These are phyloP conservation scores for Spheniscus humboldti DNA, from an alignment of 2,797 vertebrate genomes.

Conservation along the genomic window DNA sequence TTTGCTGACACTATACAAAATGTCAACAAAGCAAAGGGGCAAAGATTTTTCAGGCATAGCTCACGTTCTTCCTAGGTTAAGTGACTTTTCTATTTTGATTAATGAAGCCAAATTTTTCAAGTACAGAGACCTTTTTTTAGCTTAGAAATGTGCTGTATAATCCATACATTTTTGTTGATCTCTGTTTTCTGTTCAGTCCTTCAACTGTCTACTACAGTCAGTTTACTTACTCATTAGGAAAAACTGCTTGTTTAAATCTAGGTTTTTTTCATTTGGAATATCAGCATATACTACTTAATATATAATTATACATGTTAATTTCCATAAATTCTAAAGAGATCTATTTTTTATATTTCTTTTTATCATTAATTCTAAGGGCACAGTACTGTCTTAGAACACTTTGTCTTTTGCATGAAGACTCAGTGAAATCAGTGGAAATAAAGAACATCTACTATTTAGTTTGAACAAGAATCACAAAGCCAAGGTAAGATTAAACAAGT, in stretches of 20 bases:
- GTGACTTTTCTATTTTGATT: neutral
- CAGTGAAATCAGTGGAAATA: neutral
- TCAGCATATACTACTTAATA: neutral
- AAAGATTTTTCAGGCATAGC: neutral
- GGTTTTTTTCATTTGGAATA: neutral
- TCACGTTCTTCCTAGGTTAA: neutral
- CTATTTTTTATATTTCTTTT: neutral
- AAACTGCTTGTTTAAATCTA: neutral
- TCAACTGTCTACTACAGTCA: neutral
- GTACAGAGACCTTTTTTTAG: neutral
- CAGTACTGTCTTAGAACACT: neutral
- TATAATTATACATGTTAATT: neutral
- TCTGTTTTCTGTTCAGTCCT: neutral
- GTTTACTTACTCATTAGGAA: neutral
- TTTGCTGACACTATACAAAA: neutral
- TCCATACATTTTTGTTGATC: neutral
- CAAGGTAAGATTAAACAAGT: neutral
- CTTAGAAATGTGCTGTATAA: neutral
- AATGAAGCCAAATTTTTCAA: neutral
- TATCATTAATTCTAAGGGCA: neutral
- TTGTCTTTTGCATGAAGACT: neutral
- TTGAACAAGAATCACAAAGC: neutral
- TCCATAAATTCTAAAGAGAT: neutral
- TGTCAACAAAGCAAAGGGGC: neutral
- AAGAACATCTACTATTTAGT: neutral